Evolutionary conservation across 1,140 invertebrate species (phyloP), one percentile per base, ranked within the genome.

Genomic region (Cyclargus thomasi): DNA sequence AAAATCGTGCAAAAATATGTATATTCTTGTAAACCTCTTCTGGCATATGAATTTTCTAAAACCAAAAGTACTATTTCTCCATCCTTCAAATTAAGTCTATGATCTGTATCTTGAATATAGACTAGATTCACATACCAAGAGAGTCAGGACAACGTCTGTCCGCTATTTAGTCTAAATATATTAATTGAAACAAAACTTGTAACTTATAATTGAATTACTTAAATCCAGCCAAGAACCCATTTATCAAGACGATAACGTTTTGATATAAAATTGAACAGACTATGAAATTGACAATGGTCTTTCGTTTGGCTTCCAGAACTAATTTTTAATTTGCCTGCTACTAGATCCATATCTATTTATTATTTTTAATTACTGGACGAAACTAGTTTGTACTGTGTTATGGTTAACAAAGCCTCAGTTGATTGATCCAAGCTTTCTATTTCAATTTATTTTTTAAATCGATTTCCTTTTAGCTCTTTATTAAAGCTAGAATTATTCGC

Each of bases 381-480:
- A 59, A 59, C 17, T 18, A 20, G 55, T 57, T 57, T 57, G 55
- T 57, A 20, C 18, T 59, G 20, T 59, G 18, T 59, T 59, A 20
- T 20, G 18, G 17, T 2, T n/a, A 59, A 59, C 55, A 59, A 59
- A 59, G 20, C 17, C 20, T 20, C 6, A 18, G 18, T 20, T 59
- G 20, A 59, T 59, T 20, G 55, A 57, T 10, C 17, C 18, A 7
- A 20, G 20, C 18, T 59, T 59, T 59, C 17, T 59, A 59, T 11
- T 20, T 59, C 18, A 55, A 55, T 55, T 59, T 59, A 20, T 59
- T 59, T 59, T 59, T 59, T 21, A 1, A 47, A 59, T 59, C 18
- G 55, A 59, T 59, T 20, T 59, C 10, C 10, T 20, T 59, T 59
- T 59, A 11, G n/a, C 17, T 20, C 39, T 47, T 47, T 47, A 47